These are phyloP conservation scores for Oxystoma pomonae DNA, from an alignment of 2,888 invertebrate species.

Conservation along the genomic window DNA sequence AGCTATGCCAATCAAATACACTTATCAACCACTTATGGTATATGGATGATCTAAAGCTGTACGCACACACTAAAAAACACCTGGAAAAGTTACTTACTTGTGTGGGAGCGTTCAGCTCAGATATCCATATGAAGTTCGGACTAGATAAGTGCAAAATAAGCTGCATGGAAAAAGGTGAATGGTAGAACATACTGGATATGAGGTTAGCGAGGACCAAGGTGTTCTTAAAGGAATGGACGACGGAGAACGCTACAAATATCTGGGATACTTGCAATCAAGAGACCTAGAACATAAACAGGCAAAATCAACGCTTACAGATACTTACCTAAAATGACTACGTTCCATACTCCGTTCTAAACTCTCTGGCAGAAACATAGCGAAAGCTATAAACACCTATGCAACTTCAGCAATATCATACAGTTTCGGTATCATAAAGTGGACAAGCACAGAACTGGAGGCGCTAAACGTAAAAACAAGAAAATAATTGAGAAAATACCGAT, in stretches of 20 bases:
- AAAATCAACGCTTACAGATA: background rate
- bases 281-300: background rate
- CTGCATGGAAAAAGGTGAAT: background rate
- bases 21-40: background rate
- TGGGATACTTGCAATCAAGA: background rate
- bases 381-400: no score
- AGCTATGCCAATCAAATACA: background rate
- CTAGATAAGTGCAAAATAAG: background rate
- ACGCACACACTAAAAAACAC: background rate
- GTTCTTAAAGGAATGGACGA: background rate
- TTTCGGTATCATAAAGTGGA: background rate
- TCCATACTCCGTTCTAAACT: background rate
- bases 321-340: background rate
- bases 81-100: background rate
- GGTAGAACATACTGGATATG: background rate
- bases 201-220: background rate
- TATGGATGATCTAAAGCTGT: slow-evolving; percentile 1
- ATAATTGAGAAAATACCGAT: background rate
- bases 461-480: background rate
- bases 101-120: background rate
- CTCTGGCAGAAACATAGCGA: background rate
- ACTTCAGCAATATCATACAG: background rate
- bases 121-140: background rate
- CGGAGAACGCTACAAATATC: background rate
- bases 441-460: background rate